Evolutionary conservation across 2,797 vertebrate species (phyloP).

Genomic region (Myotis vivesi): DNA sequence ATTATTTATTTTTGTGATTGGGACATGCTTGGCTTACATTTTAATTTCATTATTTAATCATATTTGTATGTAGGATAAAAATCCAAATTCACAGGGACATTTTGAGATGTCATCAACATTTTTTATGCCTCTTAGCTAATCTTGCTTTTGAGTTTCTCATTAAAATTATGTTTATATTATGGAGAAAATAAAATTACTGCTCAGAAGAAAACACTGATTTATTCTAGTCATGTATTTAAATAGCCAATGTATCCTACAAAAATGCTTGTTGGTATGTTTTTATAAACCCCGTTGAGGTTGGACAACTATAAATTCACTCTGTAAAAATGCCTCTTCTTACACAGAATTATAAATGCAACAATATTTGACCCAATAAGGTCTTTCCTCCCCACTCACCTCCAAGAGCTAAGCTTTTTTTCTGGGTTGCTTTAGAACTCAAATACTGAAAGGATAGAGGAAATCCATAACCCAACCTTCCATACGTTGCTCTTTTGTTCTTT

Average conservation of each 20-base stretch:
- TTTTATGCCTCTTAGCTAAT: conserved; percentile 1
- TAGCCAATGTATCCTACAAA: not conserved
- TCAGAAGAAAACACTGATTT: conserved; percentile 13
- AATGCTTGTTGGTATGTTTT: not conserved
- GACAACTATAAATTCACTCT: not conserved
- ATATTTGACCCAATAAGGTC: not conserved
- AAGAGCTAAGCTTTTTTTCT: not conserved
- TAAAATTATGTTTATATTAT: conserved; percentile 17
- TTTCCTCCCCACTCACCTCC: not conserved
- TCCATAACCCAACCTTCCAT: not conserved
- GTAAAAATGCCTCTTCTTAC: not conserved
- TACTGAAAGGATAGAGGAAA: not conserved
- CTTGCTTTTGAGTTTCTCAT: conserved; percentile 8
- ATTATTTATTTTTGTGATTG: not conserved
- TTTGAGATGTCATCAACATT: not conserved
- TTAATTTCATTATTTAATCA: not conserved
- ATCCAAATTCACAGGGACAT: not conserved
- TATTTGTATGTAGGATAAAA: not conserved
- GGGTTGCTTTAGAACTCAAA: conserved; percentile 8
- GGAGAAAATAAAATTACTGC: not conserved
- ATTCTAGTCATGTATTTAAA: not conserved
- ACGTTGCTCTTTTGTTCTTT: conserved; percentile 6
- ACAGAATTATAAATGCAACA: not conserved
- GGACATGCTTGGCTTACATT: not conserved
- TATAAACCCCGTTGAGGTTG: not conserved